Conservation (phyloP, 2,888 invertebrate genomes). For the Nymphalis c-album region DNA sequence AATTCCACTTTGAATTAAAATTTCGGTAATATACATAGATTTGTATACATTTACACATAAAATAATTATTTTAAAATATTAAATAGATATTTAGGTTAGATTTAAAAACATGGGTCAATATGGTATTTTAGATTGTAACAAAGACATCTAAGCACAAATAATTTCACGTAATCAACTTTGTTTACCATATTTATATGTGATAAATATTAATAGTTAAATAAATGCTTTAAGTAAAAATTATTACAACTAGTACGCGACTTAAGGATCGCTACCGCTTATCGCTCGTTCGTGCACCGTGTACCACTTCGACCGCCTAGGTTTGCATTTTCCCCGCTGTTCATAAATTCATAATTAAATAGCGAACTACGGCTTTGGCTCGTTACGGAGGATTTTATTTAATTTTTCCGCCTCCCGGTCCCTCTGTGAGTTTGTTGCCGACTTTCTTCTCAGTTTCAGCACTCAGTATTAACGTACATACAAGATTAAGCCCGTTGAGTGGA, state of each 20-base stretch:
- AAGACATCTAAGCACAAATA: too few relatives aligned
- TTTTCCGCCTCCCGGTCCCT: constrained; percentile 43
- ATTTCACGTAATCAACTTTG: too few relatives aligned
- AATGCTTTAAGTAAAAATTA: too few relatives aligned
- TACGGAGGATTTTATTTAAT: constrained; percentile 68
- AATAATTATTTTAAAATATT: too few relatives aligned
- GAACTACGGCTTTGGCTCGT: constrained; percentile 66
- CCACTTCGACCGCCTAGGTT: constrained; percentile 46
- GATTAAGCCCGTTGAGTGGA: constrained; percentile 23
- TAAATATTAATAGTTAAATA: too few relatives aligned
- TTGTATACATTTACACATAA: too few relatives aligned
- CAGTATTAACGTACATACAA: constrained; percentile 17
- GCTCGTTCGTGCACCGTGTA: constrained; percentile 30
- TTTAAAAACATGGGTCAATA: too few relatives aligned
- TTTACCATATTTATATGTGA: too few relatives aligned
- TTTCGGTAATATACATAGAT: too few relatives aligned
- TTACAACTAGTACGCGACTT: background rate
- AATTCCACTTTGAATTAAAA: too few relatives aligned
- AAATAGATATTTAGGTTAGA: too few relatives aligned
- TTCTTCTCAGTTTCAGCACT: constrained; percentile 26
- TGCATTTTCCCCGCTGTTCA: constrained; percentile 70
- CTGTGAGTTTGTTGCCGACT: constrained; percentile 31
- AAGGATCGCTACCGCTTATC: constrained; percentile 32
- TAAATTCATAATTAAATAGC: constrained; percentile 79
- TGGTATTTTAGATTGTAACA: too few relatives aligned